phyloP scores from a whole-genome alignment of 1,140 invertebrate species.

The Listronotus oregonensis region DNA sequence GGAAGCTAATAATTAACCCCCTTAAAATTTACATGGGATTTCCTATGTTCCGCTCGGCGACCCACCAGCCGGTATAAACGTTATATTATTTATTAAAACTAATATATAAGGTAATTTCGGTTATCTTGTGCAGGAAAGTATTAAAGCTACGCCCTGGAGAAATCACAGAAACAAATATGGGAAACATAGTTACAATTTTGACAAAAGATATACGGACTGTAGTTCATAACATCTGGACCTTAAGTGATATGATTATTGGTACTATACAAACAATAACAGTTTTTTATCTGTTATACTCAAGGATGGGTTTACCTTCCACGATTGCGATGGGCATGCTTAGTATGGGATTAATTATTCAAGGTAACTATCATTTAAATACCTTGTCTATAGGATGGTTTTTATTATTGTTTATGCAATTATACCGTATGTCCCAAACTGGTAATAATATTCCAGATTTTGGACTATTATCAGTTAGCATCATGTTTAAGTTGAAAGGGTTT shows the following conservation, averaged over 20 bases:
- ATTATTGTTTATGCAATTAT: too few species aligned
- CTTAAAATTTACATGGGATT: too few species aligned
- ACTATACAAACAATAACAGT: conserved; percentile 76
- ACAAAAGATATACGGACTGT: conserved; percentile 81
- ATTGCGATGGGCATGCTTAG: conserved; percentile 79
- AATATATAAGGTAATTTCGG: too few species aligned
- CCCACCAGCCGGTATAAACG: too few species aligned
- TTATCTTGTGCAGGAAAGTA: conserved; percentile 79
- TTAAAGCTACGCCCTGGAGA: conserved; percentile 65
- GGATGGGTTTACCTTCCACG: conserved; percentile 73
- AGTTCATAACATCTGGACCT: conserved; percentile 70
- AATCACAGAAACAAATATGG: conserved; percentile 72
- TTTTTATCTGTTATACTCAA: conserved; percentile 73
- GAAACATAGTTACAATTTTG: conserved; percentile 84
- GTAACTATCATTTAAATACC: conserved; percentile 32
- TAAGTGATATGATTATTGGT: conserved; percentile 72
- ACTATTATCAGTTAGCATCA: too few species aligned
- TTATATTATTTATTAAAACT: too few species aligned
- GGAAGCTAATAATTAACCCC: too few species aligned
- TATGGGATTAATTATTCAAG: conserved; percentile 74
- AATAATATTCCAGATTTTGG: too few species aligned
- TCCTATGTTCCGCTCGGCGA: too few species aligned
- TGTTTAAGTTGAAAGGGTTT: too few species aligned
- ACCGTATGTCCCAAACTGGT: too few species aligned
- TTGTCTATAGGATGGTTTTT: too few species aligned